Evolutionary conservation across 2,888 invertebrate species (phyloP), one percentile per base, ranked within the genome.

Genomic region (Alentia gelatinosa): DNA sequence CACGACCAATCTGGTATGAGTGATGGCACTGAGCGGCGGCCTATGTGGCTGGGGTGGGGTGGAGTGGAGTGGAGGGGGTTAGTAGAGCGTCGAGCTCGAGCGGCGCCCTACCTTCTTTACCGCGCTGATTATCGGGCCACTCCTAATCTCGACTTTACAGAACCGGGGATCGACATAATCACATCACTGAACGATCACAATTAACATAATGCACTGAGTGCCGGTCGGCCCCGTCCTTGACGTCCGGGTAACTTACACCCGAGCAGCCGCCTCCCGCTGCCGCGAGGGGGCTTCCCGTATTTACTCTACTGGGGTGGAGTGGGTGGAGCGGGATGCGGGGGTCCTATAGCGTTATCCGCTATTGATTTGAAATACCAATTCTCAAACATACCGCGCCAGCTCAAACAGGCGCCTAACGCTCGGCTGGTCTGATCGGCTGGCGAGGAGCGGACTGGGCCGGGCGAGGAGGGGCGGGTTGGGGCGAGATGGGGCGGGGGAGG

Each of bases 61-160:
- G 26, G 74, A 33, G 74, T 26, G 37, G 63, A 23, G 79, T 7
- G 37, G 39, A 15, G 37, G 79, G 39, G 79, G 79, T 37, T 9
- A 63, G 47, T 12, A 40, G 40, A 12, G 63, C 37, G 33, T 26
- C 89, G 35, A 30, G 7, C 42, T 47, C 47, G 30, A 84, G 84
- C 33, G 40, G 84, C 37, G n/a, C 37, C 84, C 42, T 30, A 26
- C 40, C 63, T 47, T 89, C 89, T 56, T 37, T 35, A 26, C 79
- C 39, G 79, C 37, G 19, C 79, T 79, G 79, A 79, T 79, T 79
- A 79, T 79, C 39, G 79, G 39, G 79, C 39, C 35, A 23, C 79
- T 79, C 79, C 79, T 79, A 79, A 79, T 79, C 79, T 79, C 79
- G 79, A 79, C 79, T 79, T 79, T 79, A 79, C 79, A 79, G 79